Evolutionary conservation across 1,140 invertebrate species (phyloP).

Genomic region (Cyphomyrmex costatus): DNA sequence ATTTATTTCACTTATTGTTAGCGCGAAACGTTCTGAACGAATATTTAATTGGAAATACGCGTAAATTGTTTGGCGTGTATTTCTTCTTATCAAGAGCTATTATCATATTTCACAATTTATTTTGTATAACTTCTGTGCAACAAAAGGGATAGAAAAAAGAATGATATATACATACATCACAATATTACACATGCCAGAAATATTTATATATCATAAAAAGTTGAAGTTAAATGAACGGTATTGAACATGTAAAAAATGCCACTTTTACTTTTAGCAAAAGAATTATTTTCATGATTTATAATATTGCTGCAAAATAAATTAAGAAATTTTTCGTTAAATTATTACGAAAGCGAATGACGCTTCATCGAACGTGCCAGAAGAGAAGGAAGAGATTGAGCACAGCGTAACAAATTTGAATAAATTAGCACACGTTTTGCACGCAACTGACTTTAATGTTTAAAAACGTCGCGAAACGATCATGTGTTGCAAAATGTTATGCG

Average conservation of each 20-base stretch:
- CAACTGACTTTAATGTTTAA: background rate
- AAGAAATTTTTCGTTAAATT: slow-evolving; percentile 57
- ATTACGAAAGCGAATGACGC: slow-evolving; percentile 59
- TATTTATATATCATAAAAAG: background rate
- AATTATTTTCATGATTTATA: slow-evolving; percentile 4
- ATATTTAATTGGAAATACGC: slow-evolving; percentile 15
- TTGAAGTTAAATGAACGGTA: slow-evolving; percentile 7
- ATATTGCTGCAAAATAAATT: background rate
- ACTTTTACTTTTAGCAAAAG: background rate
- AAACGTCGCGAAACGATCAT: background rate
- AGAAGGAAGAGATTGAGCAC: slow-evolving; percentile 12
- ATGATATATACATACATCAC: background rate
- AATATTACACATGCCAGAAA: background rate
- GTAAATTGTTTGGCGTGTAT: background rate
- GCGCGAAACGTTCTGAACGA: background rate
- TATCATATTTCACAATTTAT: slow-evolving; percentile 35
- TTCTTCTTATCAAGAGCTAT: slow-evolving; percentile 4
- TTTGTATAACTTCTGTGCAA: background rate
- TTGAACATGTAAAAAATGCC: background rate
- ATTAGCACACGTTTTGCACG: background rate
- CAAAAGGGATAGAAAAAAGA: background rate
- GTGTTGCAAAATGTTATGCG: background rate
- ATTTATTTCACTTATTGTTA: slow-evolving; percentile 28
- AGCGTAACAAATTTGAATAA: slow-evolving; percentile 27
- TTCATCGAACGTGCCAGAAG: slow-evolving; percentile 66